Conservation (phyloP, 2,113 vertebrate genomes). For the Drymodes brunneopygia region DNA sequence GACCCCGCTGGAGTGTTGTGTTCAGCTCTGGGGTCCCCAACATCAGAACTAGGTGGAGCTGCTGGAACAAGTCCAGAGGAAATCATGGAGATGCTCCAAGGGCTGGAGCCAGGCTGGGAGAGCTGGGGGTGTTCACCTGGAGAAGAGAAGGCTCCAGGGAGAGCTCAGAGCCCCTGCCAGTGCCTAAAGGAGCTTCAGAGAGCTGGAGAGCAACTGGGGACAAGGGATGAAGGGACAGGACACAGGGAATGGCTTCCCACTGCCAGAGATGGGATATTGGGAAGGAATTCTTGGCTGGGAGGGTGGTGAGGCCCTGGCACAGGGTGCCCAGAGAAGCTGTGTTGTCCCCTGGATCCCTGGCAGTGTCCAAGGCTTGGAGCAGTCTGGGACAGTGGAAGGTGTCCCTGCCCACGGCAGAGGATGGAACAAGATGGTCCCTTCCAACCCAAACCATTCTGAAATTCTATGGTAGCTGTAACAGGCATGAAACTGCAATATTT, state of each 20-base stretch:
- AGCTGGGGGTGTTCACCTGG: background rate
- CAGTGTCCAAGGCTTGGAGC: background rate
- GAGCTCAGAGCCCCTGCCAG: background rate
- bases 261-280: background rate
- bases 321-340: background rate
- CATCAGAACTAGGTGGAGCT: background rate
- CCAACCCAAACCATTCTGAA: background rate
- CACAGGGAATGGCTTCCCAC: background rate
- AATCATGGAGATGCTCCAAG: background rate
- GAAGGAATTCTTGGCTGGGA: fast-evolving
- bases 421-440: fast-evolving
- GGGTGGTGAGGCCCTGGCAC: fast-evolving
- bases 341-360: background rate
- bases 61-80: background rate
- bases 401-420: too few species aligned
- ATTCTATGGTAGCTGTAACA: background rate
- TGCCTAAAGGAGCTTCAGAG: background rate
- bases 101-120: background rate
- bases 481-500: background rate
- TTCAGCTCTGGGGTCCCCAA: too few species aligned
- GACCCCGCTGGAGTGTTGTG: background rate
- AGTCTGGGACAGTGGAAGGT: fast-evolving
- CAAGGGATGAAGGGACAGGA: background rate
- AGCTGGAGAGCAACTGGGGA: background rate
- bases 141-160: background rate